Conservation (phyloP, 1,140 invertebrate genomes). For the Tribolium madens region DNA sequence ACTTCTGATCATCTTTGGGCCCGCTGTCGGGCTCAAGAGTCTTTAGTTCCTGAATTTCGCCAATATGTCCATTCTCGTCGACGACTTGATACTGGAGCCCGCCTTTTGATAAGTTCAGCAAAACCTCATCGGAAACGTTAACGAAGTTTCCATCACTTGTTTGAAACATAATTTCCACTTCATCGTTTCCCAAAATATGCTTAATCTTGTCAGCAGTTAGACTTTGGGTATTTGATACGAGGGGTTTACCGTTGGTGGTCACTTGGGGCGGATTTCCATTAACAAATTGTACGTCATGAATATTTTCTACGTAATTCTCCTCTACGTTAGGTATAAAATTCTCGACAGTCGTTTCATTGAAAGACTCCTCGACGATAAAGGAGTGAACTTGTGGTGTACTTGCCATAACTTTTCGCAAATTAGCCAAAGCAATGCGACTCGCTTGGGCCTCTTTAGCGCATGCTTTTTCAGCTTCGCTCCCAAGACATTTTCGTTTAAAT, state of each 20-base stretch:
- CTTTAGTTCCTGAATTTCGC: slow-evolving; percentile 58
- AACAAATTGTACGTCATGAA: slow-evolving; percentile 4
- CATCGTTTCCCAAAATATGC: slow-evolving; percentile 55
- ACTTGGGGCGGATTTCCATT: slow-evolving; percentile 16
- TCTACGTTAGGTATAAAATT: slow-evolving; percentile 59
- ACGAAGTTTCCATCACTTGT: slow-evolving; percentile 61
- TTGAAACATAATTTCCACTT: slow-evolving; percentile 63
- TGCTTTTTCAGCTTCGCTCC: slow-evolving; percentile 61
- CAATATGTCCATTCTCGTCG: slow-evolving; percentile 59
- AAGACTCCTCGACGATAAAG: slow-evolving; percentile 61
- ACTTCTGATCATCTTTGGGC: not conserved
- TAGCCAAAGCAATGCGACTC: slow-evolving; percentile 60
- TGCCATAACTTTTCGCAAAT: slow-evolving; percentile 60
- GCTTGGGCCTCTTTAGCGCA: slow-evolving; percentile 62
- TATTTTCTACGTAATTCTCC: slow-evolving; percentile 18
- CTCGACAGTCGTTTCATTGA: slow-evolving; percentile 62
- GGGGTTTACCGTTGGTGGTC: slow-evolving; percentile 9
- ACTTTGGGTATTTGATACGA: slow-evolving; percentile 28
- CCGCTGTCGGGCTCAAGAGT: slow-evolving; percentile 64
- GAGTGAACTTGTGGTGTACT: slow-evolving; percentile 56
- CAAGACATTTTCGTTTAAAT: slow-evolving; percentile 51
- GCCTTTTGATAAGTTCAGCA: slow-evolving; percentile 57
- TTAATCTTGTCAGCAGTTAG: slow-evolving; percentile 58
- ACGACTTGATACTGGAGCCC: slow-evolving; percentile 60
- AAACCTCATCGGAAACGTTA: slow-evolving; percentile 59